Base-by-base conservation (phyloP, 1,140 invertebrate genomes). In the Drosophila chauvacae region DNA sequence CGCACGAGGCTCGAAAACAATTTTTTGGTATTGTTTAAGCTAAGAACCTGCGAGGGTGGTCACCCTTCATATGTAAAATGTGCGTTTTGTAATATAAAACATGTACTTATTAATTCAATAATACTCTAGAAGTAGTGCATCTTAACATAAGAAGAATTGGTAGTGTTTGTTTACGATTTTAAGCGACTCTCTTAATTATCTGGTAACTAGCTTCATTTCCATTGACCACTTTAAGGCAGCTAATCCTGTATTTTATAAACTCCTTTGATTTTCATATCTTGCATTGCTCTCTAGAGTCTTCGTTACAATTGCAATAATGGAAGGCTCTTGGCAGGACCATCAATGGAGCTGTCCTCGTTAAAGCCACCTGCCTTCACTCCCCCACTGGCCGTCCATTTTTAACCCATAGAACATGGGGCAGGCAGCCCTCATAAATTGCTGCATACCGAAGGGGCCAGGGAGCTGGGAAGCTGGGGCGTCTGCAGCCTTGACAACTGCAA, bases 401-500 rank as follows among this genome's bases (percentile, higher is more conserved):
- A 55, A 50, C 45, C 42, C 37, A 45, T 20, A 13, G 10, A 13
- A 16, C 45, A 47, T 26, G 45, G 45, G 45, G 7, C 23, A 16
- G 47, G 47, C 28, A 47, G 69, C 66, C 66, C 70, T 72, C 62
- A 81, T 78, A 81, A 80, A 80, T 72, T 39, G 79, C 50, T 50
- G 66, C 66, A 68, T 61, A 35, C 44, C 60, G 45, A 48, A 62
- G 28, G 28, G 59, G 48, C 3, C 20, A 44, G 23, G 0, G n/a
- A 51, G 50, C 47, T 9, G 26, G 45, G 3, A 10, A 28, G 9
- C 50, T 14, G 45, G 41, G 37, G 62, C 51, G 84, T 87, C 83
- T 87, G 83, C 84, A 88, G 77, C 84, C 83, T 88, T 87, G 83
- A 87, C 83, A 83, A 87, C 83, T 88, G 85, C 80, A 88, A 88